Base-by-base conservation (phyloP, 1,140 invertebrate species). In the Neotoxoptera formosana region DNA sequence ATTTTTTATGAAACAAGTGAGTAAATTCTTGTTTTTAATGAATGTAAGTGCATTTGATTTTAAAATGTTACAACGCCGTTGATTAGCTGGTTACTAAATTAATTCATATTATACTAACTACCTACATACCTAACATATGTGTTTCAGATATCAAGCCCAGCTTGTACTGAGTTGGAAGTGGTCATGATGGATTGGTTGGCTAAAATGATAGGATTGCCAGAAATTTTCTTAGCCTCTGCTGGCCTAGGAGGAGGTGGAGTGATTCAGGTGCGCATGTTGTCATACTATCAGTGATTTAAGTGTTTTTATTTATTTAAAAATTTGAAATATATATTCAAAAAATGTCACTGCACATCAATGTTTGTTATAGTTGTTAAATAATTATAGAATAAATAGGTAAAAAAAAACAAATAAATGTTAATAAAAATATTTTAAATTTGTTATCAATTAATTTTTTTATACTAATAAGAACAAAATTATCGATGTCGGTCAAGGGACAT, bases 161-260 rank as follows among this genome's bases (percentile, higher is more conserved):
- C 99, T 4, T 99, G 99, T 95, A 99, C 99, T 0, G 99, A 99
- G 95, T 95, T 99, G 81, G 99, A 99, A 96, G 98, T 99, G 30
- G 96, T 98, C 25, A 99, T 99, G 97, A 95, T 99, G 95, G 98
- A 99, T 95, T 99, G 99, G 99, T 95, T 99, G 90, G 99, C 98
- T 86, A 98, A 99, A 96, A 98, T 99, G 97, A 95, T 99, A 53
- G 97, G 98, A 14, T 95, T 99, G 11, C 99, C 99, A 0, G 96
- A 97, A n/a, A 96, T 97, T 94, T 99, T 99, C 95, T 95, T 99
- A 23, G 96, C 97, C 30, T 96, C 96, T 94, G 97, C 96, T 21
- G 97, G 97, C 0, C 97, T 97, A 25, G 97, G 97, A 94, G 98
- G 97, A 0, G 99, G 99, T 25, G 97, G 96, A 53, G 98, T 99